phyloP scores from a whole-genome alignment of 2,113 vertebrate genomes.

The Mobula birostris region DNA sequence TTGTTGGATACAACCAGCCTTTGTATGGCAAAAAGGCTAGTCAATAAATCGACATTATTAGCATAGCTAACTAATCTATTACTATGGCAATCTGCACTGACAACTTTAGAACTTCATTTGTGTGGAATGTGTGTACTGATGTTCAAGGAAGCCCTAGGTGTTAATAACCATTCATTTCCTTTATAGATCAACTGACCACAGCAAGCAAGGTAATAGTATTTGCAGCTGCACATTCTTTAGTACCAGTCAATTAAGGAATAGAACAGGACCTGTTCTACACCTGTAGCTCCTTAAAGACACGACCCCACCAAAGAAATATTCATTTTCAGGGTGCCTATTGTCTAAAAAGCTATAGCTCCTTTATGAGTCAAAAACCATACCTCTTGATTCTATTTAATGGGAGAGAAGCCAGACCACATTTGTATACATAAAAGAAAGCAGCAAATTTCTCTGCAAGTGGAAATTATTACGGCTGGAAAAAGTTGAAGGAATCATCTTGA shows the following conservation, averaged over 20 bases:
- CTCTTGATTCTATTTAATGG: neutral
- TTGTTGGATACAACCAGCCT: neutral
- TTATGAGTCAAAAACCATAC: neutral
- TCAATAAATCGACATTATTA: constrained; percentile 19
- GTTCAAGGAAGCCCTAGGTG: neutral
- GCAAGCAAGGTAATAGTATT: neutral
- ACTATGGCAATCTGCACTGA: neutral
- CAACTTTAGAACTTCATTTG: neutral
- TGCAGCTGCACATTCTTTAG: constrained; percentile 14
- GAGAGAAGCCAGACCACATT: neutral
- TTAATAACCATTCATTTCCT: constrained; percentile 32
- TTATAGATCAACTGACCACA: neutral
- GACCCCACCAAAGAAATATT: neutral
- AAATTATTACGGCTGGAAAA: neutral
- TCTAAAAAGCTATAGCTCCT: neutral
- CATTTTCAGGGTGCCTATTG: neutral
- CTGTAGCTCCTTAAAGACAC: neutral
- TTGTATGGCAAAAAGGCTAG: neutral
- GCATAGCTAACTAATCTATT: neutral
- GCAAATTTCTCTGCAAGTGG: neutral
- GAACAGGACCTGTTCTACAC: neutral
- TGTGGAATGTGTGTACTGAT: constrained; percentile 1
- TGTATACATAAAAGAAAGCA: neutral
- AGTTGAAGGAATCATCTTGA: neutral
- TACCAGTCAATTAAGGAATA: constrained; percentile 16